Conservation (phyloP, 2,888 invertebrate species). For the Ophonus ardosiacus region DNA sequence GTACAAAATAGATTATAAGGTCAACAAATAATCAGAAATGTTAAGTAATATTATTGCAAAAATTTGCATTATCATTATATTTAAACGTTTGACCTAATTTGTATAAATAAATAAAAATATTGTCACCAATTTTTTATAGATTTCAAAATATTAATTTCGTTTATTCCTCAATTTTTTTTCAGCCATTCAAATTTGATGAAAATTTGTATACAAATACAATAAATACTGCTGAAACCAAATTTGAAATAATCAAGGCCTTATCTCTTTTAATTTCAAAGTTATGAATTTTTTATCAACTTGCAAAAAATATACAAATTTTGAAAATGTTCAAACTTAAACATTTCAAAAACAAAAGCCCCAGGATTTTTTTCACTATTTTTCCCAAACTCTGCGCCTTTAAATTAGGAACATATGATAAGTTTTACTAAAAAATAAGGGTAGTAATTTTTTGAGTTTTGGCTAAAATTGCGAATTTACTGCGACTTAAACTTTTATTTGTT, state of each 20-base stretch:
- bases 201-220: not conserved
- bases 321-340: not conserved
- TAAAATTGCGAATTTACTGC: not conserved
- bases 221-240: not conserved
- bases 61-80: not conserved
- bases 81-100: not conserved
- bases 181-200: not conserved
- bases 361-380: not conserved
- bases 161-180: not conserved
- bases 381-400: not conserved
- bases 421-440: not conserved
- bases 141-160: not conserved
- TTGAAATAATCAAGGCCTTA: not conserved
- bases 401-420: not conserved
- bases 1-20: not conserved
- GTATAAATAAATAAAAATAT: not conserved
- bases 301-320: not conserved
- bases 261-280: not conserved
- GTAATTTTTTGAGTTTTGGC: not conserved
- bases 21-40: not conserved
- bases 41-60: not conserved
- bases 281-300: not conserved
- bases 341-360: not conserved
- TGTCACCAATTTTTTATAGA: not conserved
- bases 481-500: not conserved